phyloP scores from a whole-genome alignment of 1,140 invertebrate species.

The Colletes gigas region DNA sequence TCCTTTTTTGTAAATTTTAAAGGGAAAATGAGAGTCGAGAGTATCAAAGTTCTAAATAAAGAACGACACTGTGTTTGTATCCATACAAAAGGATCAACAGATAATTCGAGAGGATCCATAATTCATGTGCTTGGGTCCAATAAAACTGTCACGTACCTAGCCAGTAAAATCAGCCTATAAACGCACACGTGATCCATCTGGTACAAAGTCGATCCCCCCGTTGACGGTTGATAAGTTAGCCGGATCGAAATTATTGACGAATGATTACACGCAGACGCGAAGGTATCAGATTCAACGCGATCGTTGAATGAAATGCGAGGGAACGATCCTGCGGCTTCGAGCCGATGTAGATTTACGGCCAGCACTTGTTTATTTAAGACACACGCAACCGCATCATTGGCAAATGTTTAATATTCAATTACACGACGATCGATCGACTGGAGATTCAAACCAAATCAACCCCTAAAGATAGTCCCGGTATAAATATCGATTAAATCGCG shows the following conservation, averaged over 20 bases:
- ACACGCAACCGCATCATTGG: not conserved
- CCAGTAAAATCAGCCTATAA: not conserved
- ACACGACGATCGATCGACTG: not conserved
- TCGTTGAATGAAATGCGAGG: conserved; percentile 16
- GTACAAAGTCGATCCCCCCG: conserved; percentile 13
- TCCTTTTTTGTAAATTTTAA: no score
- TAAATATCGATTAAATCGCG: not conserved
- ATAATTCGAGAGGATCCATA: not conserved
- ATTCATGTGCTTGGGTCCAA: not conserved
- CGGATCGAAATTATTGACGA: conserved; percentile 37
- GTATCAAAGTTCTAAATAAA: not conserved
- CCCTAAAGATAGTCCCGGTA: no score
- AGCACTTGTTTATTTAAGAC: not conserved
- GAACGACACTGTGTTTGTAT: not conserved
- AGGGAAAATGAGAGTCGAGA: no score
- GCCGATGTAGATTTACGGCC: not conserved
- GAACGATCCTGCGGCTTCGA: not conserved
- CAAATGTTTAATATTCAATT: not conserved
- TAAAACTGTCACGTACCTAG: not conserved
- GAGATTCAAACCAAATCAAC: no score
- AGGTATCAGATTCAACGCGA: conserved; percentile 31
- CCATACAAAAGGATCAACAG: not conserved
- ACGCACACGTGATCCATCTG: not conserved
- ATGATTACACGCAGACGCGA: conserved; percentile 24
- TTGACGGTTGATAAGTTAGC: conserved; percentile 46